Evolutionary conservation across 2,113 vertebrate species (phyloP).

Genomic region (Pipa parva): DNA sequence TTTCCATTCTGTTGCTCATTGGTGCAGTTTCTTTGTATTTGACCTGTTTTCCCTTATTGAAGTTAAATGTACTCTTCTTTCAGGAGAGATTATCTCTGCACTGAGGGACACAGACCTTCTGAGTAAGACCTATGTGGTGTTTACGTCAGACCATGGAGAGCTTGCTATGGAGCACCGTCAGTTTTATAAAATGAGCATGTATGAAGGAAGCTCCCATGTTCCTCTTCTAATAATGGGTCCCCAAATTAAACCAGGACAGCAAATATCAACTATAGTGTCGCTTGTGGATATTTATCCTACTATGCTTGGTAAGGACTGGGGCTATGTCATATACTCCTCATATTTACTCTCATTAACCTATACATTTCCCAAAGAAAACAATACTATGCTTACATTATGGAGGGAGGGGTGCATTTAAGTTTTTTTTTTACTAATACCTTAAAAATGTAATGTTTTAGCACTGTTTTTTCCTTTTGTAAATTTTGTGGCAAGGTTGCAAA

Average conservation of each 20-base stretch:
- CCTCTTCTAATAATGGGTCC: constrained; percentile 86
- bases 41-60: background rate
- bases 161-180: constrained; percentile 95
- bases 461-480: too few relatives aligned
- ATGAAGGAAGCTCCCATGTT: constrained; percentile 87
- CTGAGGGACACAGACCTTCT: constrained; percentile 71
- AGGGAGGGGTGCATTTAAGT: too few relatives aligned
- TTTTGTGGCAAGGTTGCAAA: too few relatives aligned
- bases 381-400: too few relatives aligned
- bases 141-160: constrained; percentile 90
- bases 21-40: too few relatives aligned
- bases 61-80: constrained; percentile 11
- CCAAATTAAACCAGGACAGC: constrained; percentile 60
- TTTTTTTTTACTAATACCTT: too few relatives aligned
- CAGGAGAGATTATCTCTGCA: constrained; percentile 81
- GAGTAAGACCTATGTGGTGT: constrained; percentile 76
- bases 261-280: constrained; percentile 73
- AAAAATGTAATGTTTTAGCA: too few relatives aligned
- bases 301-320: constrained; percentile 73
- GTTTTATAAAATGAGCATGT: constrained; percentile 99
- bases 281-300: constrained; percentile 94
- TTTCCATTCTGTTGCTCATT: too few relatives aligned
- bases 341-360: too few relatives aligned
- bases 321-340: too few relatives aligned
- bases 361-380: too few relatives aligned